Evolutionary conservation across 2,888 invertebrate genomes (phyloP), one percentile per base, ranked within the genome.

Genomic region (Cynaeus angustus): DNA sequence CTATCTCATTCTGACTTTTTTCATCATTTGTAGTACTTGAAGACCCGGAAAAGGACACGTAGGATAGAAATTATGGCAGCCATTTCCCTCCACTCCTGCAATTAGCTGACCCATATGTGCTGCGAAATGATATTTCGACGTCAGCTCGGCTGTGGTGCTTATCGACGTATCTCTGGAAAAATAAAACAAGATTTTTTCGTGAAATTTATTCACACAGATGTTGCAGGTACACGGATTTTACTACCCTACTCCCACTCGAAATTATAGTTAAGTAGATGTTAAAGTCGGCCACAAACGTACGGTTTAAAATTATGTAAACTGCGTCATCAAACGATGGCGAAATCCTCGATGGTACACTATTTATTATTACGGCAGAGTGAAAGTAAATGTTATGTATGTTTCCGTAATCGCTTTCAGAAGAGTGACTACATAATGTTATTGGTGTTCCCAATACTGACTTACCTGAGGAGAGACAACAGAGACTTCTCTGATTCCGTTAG

Each of bases 31-130:
- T 61, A 90, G 84, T 10, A 90, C 90, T 81, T 89, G 88, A 64
- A 88, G 83, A 38, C 90, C 89, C 14, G 90, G 89, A 76, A 91
- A 85, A 7, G 90, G 90, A 78, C 91, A 91, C 33, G 88, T 87
- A 10, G 90, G 90, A 78, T 90, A 91, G 83, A 91, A 90, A 79
- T 90, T 89, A 82, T 91, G 89, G 77, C 91, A 91, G 61, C 90
- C 90, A 75, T 89, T 88, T 75, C 90, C 90, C 79, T 90, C 90
- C 48, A 91, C 84, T 14, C 90, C 90, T 50, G 89, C 87, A 70
- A 91, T 89, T 72, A 91, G 84, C 83, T 91, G 90, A 66, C 90
- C 91, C 90, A 91, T 91, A 81, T 91, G 91, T 14, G 90, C 90
- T 7, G 90, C 91, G 79, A 89, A 90, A 81, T 90, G 90, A 79